Evolutionary conservation across 2,888 invertebrate species (phyloP).

Genomic region (Platynereis dumerilii): DNA sequence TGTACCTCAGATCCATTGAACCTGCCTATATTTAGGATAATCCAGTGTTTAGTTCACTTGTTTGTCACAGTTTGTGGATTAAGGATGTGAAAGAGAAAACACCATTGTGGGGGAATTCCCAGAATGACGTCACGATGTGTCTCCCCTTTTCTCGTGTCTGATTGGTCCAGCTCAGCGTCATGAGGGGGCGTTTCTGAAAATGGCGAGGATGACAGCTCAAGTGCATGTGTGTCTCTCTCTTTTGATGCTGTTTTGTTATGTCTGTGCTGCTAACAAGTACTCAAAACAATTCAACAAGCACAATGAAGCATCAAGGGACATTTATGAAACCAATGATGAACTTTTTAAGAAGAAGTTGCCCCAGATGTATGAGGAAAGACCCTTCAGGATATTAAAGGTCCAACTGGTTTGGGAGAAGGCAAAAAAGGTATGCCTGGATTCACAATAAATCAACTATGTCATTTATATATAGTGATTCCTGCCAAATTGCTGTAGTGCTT

Average conservation of each 20-base stretch:
- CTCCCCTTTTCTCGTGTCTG: background rate
- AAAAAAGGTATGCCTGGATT: slow-evolving; percentile 73
- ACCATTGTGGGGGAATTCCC: slow-evolving; percentile 1
- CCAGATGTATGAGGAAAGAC: slow-evolving; percentile 65
- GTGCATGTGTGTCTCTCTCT: background rate
- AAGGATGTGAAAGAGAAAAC: background rate
- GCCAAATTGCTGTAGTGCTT: no score
- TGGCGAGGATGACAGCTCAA: background rate
- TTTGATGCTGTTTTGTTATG: background rate
- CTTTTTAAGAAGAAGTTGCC: slow-evolving; percentile 5
- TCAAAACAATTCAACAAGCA: background rate
- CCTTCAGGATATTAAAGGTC: slow-evolving; percentile 88
- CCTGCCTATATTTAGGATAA: no score
- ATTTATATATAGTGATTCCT: no score
- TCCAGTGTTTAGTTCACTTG: no score
- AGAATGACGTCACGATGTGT: slow-evolving; percentile 12
- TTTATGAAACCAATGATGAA: no score
- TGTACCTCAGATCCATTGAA: slow-evolving; percentile 24
- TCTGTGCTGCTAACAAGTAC: slow-evolving; percentile 10
- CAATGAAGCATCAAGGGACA: background rate
- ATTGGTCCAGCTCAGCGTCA: background rate
- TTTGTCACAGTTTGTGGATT: no score
- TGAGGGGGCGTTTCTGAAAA: slow-evolving; percentile 5
- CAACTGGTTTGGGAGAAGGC: slow-evolving; percentile 91
- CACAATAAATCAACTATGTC: no score